Base-by-base conservation (phyloP, 2,113 vertebrate species). In the Caretta caretta region DNA sequence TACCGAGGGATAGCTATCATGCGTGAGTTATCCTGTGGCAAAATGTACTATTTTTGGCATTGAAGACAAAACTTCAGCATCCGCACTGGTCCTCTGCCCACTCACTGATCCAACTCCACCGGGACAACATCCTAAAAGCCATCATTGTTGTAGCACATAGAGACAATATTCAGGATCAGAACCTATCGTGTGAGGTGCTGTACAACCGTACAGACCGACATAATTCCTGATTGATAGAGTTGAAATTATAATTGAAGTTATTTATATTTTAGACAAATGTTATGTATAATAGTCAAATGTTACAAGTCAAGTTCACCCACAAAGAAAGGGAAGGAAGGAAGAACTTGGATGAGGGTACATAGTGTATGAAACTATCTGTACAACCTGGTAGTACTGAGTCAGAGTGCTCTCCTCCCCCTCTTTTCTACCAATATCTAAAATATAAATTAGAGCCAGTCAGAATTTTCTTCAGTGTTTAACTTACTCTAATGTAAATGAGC, bases 151-250 rank as follows among this genome's bases (percentile, higher is more conserved):
- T 31, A 9, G 22, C 2, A 4, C 16, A 0, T 1, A 54, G 46
- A 62, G 82, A 54, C 17, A 1, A 0, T 24, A 1, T n/a, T 59
- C 1, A 0, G 16, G 11, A 19, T 31, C 0, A 0, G 22, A 29
- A 20, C 46, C 46, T 2, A 1, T 35, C 6, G 0, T n/a, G 8
- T 5, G 0, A 1, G 53, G 29, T 19, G 51, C 35, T 25, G 29
- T 75, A 56, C 38, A 20, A 53, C 54, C 8, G 20, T 38, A 14
- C n/a, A 38, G 8, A 25, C 0, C 5, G 6, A 14, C 0, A 1
- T 2, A 53, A 11, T 1, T 5, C 19, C 0, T 1, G 4, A 35
- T 9, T 31, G 49, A 10, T 69, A 50, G 7, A 6, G 13, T 4
- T 10, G 10, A 14, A 0, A 1, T 42, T 31, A 5, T 22, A 2